A percentile compares a stretch with the other conserved stretches of the same genome.
Conservation (phyloP, 2,888 invertebrate species). For the Tuberolachnus salignus region DNA sequence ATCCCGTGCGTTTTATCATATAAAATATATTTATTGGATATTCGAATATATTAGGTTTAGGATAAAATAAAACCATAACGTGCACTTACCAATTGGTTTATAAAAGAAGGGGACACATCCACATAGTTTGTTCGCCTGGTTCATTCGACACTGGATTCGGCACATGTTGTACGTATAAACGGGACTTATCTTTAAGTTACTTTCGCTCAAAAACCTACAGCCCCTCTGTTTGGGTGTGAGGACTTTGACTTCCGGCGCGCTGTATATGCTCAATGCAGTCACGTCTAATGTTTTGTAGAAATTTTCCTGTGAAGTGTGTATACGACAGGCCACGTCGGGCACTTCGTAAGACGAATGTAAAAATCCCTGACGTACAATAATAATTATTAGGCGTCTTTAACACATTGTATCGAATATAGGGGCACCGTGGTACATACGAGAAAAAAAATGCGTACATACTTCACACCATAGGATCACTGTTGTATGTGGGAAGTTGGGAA, state of each 20-base stretch:
- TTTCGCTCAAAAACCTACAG: conserved; percentile 61
- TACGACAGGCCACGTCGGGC: conserved; percentile 69
- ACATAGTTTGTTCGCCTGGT: conserved; percentile 61
- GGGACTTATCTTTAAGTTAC: conserved; percentile 61
- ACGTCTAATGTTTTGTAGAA: conserved; percentile 69
- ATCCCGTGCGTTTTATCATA: too few relatives aligned
- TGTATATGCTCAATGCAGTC: conserved; percentile 69
- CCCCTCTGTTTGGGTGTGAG: conserved; percentile 61
- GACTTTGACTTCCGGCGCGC: conserved; percentile 65
- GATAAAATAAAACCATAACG: too few relatives aligned
- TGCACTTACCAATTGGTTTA: conserved; percentile 60
- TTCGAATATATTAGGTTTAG: too few relatives aligned
- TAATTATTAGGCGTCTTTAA: background rate
- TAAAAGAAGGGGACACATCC: conserved; percentile 63
- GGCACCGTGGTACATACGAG: too few relatives aligned
- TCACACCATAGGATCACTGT: too few relatives aligned
- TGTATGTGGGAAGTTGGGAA: too few relatives aligned
- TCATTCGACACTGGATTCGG: conserved; percentile 62
- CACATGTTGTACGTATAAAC: conserved; percentile 62
- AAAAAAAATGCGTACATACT: too few relatives aligned
- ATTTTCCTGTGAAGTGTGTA: conserved; percentile 61
- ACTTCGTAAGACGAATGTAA: conserved; percentile 74
- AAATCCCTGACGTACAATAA: conserved; percentile 64
- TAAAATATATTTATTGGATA: too few relatives aligned
- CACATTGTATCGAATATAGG: background rate